A percentile compares a stretch with the other conserved stretches of the same genome.
Conservation (phyloP, 2,113 vertebrate genomes). For the Mus musculus region GRCm39 chr8:105503501-105504000, state of each 20-base stretch:
- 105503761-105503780: slow-evolving; percentile 68
- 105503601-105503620: background rate
- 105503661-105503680: slow-evolving; percentile 35
- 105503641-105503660: slow-evolving; percentile 67
- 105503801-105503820: slow-evolving; percentile 48
- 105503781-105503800: slow-evolving; percentile 72
- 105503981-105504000: too few relatives aligned
- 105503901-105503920: too few relatives aligned
- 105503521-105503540: slow-evolving; percentile 45
- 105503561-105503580: slow-evolving; percentile 22
- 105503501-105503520: slow-evolving; percentile 30
- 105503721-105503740: slow-evolving; percentile 71
- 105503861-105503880: too few relatives aligned
- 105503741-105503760: slow-evolving; percentile 80
- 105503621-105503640: slow-evolving; percentile 60
- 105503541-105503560: background rate
- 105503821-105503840: background rate
- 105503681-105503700: slow-evolving; percentile 58
- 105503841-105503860: too few relatives aligned
- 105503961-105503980: too few relatives aligned
- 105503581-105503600: background rate
- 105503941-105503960: too few relatives aligned
- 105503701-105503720: slow-evolving; percentile 74
- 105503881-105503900: too few relatives aligned
- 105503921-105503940: too few relatives aligned